phyloP scores from a whole-genome alignment of 2,888 invertebrate genomes.

The Rhyacophila evoluta region DNA sequence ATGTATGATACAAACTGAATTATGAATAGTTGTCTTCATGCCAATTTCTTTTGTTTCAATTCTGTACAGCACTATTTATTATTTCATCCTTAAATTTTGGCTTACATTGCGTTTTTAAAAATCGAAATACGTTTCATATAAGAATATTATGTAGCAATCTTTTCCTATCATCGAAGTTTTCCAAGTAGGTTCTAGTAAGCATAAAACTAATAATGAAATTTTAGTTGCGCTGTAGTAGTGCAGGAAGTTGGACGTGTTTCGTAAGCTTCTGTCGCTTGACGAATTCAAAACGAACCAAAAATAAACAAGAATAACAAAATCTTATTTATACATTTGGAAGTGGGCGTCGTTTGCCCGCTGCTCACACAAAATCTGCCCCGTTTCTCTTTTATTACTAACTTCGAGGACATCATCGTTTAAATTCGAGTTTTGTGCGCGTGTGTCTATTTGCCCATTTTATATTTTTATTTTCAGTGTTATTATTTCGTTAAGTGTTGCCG shows the following conservation, averaged over 20 bases:
- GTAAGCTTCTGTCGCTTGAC: neutral
- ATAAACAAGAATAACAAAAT: constrained; percentile 22
- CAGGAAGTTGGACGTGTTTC: neutral
- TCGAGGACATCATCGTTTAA: constrained; percentile 17
- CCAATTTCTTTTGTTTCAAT: too few relatives aligned
- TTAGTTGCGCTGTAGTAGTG: neutral
- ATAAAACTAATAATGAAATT: constrained; percentile 6
- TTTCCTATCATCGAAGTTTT: neutral
- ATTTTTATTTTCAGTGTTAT: constrained; percentile 3
- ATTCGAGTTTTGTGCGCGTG: constrained; percentile 6
- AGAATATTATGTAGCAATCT: too few relatives aligned
- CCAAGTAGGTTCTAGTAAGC: neutral
- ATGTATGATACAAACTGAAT: too few relatives aligned
- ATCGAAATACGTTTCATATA: too few relatives aligned
- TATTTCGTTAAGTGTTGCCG: neutral
- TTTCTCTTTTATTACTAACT: constrained; percentile 20
- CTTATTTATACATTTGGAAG: constrained; percentile 19
- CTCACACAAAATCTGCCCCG: constrained; percentile 2
- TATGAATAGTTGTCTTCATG: too few relatives aligned
- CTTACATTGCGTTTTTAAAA: too few relatives aligned
- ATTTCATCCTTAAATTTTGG: too few relatives aligned
- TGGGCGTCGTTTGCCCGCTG: constrained; percentile 9
- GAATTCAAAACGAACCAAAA: constrained; percentile 12
- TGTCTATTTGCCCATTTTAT: constrained; percentile 6
- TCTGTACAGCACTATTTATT: too few relatives aligned